phyloP scores from a whole-genome alignment of 2,888 invertebrate genomes.

The Schizotus pectinicornis region DNA sequence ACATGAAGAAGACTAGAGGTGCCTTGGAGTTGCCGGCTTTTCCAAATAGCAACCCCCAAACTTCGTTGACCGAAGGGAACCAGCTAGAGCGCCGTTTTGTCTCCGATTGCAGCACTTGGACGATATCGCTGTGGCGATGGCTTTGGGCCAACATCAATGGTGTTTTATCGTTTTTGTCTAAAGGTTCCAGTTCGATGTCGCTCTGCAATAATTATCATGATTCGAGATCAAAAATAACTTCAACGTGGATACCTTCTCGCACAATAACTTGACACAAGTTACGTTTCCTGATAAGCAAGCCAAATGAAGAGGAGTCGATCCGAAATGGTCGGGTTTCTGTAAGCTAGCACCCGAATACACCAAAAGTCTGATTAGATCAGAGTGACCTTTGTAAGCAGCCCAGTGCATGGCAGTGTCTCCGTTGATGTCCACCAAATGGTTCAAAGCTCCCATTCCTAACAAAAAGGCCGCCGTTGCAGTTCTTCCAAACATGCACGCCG shows the following conservation, averaged over 20 bases:
- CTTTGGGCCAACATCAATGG: conserved; percentile 89
- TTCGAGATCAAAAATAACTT: neutral
- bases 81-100: conserved; percentile 83
- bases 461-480: conserved; percentile 90
- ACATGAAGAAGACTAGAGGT: conserved; percentile 82
- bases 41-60: conserved; percentile 89
- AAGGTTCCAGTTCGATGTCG: conserved; percentile 83
- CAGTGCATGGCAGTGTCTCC: conserved; percentile 93
- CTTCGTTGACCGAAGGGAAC: conserved; percentile 86
- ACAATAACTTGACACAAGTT: conserved; percentile 83
- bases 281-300: conserved; percentile 89
- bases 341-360: conserved; percentile 91
- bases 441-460: conserved; percentile 86
- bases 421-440: conserved; percentile 87
- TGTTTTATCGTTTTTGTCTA: conserved; percentile 92
- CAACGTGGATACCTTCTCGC: conserved; percentile 73
- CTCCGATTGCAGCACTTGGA: conserved; percentile 80
- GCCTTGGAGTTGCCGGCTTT: conserved; percentile 91
- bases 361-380: conserved; percentile 83
- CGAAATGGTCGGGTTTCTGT: conserved; percentile 90
- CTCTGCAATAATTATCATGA: conserved; percentile 62
- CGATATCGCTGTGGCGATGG: conserved; percentile 85
- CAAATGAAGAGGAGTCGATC: conserved; percentile 88
- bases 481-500: conserved; percentile 92
- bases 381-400: conserved; percentile 93